Evolutionary conservation across 2,113 vertebrate genomes (phyloP), one percentile per base, ranked within the genome.

Genomic region (Xyrauchen texanus): DNA sequence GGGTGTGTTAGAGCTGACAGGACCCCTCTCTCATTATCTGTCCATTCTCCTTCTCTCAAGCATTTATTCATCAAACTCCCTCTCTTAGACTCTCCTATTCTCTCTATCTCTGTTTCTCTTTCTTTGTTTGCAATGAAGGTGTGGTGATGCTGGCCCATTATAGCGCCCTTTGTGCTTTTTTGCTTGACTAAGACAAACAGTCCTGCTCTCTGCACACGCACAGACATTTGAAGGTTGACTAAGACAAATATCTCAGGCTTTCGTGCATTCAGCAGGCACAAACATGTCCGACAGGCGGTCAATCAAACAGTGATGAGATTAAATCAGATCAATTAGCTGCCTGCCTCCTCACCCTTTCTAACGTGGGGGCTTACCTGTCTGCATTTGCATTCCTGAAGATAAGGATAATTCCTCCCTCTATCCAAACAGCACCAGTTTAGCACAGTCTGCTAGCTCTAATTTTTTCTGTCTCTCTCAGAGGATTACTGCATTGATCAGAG

Each of bases 311-410:
- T 83, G 89, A 91, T 90, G 88, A 89, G 88, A 88, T 89, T 89
- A 87, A 90, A 93, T 89, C 89, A 82, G 88, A 88, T 91, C 89
- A 90, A 91, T 93, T 90, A 87, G 83, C 91, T 89, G 88, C 89
- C 87, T 88, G 85, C 83, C 84, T 79, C 70, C 16, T 60, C 77
- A 87, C 86, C 84, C 77, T 79, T 87, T 82, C 65, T 67, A 70
- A 85, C 73, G 78, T 82, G 78, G 76, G 87, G 68, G 15, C 86
- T 34, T 34, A 34, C 21, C 21, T 34, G 21, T 34, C 21, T 80
- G 83, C 67, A 4, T 75, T 68, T 70, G 60, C 82, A 87, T 87
- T 82, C 79, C 71, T 81, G 67, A 66, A 68, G 75, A 80, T 79
- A 85, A 86, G 83, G 87, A 85, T 73, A 15, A 82, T 89, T 78